Evolutionary conservation across 1,140 invertebrate genomes (phyloP).

Genomic region (Bombus soroeensis): DNA sequence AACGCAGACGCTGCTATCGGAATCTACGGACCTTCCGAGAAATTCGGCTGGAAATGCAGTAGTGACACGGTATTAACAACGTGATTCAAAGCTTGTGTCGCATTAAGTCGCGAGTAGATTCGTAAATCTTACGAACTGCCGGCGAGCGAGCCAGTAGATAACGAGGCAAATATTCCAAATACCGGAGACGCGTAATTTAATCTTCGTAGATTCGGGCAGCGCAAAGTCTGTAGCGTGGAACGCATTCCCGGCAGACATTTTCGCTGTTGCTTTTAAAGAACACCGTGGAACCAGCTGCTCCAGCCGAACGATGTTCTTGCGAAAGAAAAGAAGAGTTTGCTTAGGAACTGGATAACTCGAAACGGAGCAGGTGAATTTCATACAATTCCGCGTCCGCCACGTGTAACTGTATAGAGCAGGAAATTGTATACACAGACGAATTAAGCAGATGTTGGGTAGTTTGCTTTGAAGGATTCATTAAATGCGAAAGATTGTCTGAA

Average conservation of each 20-base stretch:
- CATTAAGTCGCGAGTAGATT: not conserved
- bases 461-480: not conserved
- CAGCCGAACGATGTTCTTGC: not conserved
- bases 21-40: not conserved
- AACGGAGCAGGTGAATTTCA: not conserved
- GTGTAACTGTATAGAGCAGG: not conserved
- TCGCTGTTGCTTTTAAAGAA: not conserved
- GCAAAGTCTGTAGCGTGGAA: not conserved
- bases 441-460: not conserved
- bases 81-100: not conserved
- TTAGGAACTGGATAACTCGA: not conserved
- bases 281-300: not conserved
- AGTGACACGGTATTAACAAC: not conserved
- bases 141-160: not conserved
- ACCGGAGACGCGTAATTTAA: constrained; percentile 15
- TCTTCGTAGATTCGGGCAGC: not conserved
- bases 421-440: not conserved
- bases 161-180: constrained; percentile 35
- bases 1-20: not conserved
- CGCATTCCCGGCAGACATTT: not conserved
- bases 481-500: not conserved
- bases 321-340: not conserved
- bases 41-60: not conserved
- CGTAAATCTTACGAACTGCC: constrained; percentile 13
- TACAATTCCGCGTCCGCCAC: not conserved